phyloP scores from a whole-genome alignment of 2,888 invertebrate species.

The Diarsia dahlii region DNA sequence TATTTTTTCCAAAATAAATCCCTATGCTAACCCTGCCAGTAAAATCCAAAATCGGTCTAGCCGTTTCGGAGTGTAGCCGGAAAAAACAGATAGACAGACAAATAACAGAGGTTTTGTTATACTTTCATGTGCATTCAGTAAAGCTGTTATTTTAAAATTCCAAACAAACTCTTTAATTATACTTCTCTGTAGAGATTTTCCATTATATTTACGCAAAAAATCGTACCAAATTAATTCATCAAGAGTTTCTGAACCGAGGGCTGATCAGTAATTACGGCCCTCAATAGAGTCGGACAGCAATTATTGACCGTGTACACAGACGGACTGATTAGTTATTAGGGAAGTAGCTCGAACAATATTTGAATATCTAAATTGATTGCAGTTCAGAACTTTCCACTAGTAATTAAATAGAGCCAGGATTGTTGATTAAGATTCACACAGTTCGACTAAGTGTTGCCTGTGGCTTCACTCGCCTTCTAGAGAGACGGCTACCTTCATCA shows the following conservation, averaged over 20 bases:
- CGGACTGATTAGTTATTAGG: constrained; percentile 50
- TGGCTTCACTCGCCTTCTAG: not conserved
- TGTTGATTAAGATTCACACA: constrained; percentile 6
- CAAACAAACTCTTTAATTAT: not conserved
- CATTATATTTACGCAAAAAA: not conserved
- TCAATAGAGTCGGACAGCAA: constrained; percentile 33
- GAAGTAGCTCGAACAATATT: constrained; percentile 61
- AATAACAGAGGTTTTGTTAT: not conserved
- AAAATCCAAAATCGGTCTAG: not conserved
- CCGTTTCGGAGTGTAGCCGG: not conserved
- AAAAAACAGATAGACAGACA: not conserved
- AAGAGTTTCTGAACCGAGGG: not conserved
- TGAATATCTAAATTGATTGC: constrained; percentile 56
- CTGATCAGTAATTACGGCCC: constrained; percentile 26
- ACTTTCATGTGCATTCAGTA: not conserved
- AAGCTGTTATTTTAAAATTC: not conserved
- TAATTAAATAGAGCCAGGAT: not conserved
- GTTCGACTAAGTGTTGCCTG: not conserved
- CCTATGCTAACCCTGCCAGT: not conserved
- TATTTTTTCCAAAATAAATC: not conserved
- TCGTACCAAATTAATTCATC: not conserved
- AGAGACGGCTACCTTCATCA: too few relatives aligned
- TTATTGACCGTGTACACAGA: constrained; percentile 49
- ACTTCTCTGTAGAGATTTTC: not conserved
- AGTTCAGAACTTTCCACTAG: constrained; percentile 39